phyloP scores from a whole-genome alignment of 1,140 invertebrate genomes.

The Apis mellifera region Amel_HAv3.1 CM009939.2:9286501-9287000 shows the following conservation, averaged over 20 bases:
- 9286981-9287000: too few relatives aligned
- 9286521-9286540: background rate
- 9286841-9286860: too few relatives aligned
- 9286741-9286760: background rate
- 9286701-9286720: conserved; percentile 42
- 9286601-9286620: conserved; percentile 34
- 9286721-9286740: conserved; percentile 35
- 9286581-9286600: conserved; percentile 28
- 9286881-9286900: too few relatives aligned
- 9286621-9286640: background rate
- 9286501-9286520: conserved; percentile 14
- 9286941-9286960: too few relatives aligned
- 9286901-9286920: too few relatives aligned
- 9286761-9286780: background rate
- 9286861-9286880: too few relatives aligned
- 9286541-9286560: conserved; percentile 33
- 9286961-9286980: too few relatives aligned
- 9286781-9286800: background rate
- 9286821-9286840: too few relatives aligned
- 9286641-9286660: conserved; percentile 17
- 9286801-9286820: background rate
- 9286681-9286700: conserved; percentile 31
- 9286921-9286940: too few relatives aligned
- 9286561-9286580: conserved; percentile 16
- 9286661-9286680: conserved; percentile 4